Evolutionary conservation across 2,797 vertebrate genomes (phyloP).

Genomic region (Hyperoplus immaculatus): DNA sequence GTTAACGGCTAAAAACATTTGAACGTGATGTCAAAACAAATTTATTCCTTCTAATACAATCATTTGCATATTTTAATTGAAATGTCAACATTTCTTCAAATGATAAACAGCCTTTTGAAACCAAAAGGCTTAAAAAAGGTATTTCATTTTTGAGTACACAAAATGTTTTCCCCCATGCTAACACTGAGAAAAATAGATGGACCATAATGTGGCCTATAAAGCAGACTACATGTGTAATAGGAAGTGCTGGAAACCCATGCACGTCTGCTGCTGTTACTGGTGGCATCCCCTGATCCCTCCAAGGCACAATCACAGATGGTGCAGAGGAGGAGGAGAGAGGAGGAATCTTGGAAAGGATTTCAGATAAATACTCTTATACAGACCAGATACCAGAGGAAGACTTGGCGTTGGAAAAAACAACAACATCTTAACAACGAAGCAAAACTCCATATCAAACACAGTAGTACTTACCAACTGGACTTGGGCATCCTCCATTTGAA

Average conservation of each 20-base stretch:
- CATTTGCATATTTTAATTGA: neutral
- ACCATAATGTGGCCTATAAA: constrained; percentile 6
- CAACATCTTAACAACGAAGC: constrained; percentile 2
- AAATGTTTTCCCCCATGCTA: neutral
- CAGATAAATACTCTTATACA: constrained; percentile 23
- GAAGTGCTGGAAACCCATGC: constrained; percentile 80
- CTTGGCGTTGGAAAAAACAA: constrained; percentile 4
- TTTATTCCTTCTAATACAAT: constrained; percentile 13
- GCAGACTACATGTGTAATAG: neutral
- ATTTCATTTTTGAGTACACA: neutral
- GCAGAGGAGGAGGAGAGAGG: constrained; percentile 47
- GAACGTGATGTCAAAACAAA: constrained; percentile 17
- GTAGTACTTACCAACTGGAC: constrained; percentile 94
- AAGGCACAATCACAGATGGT: constrained; percentile 70
- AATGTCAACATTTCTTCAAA: constrained; percentile 12
- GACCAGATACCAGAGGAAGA: constrained; percentile 28
- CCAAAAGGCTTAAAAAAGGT: neutral
- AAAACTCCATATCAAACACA: constrained; percentile 22
- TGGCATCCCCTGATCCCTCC: constrained; percentile 84
- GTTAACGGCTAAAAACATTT: constrained; percentile 10
- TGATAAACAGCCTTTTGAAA: neutral
- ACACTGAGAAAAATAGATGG: constrained; percentile 5
- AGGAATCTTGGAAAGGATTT: constrained; percentile 37
- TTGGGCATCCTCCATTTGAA: constrained; percentile 96
- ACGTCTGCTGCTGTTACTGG: constrained; percentile 87